Percentiles rank a stretch among this genome's conserved stretches.
phyloP scores from a whole-genome alignment of 2,888 invertebrate species.

The Morpho deidamia region DNA sequence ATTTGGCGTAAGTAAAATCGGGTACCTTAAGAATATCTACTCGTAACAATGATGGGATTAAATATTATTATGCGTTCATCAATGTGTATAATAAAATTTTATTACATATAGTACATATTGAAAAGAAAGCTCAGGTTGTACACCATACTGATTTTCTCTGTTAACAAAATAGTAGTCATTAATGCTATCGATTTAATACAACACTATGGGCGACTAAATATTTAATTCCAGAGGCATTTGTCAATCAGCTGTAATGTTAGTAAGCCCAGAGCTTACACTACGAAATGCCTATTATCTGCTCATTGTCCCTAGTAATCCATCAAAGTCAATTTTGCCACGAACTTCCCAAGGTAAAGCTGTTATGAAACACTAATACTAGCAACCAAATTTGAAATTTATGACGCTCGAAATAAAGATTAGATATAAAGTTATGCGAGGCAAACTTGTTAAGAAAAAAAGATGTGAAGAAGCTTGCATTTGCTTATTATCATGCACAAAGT shows the following conservation, averaged over 20 bases:
- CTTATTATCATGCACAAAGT: constrained; percentile 39
- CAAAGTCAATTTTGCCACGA: constrained; percentile 54
- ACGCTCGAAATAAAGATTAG: constrained; percentile 1
- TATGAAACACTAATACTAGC: constrained; percentile 18
- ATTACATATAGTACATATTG: too few species aligned
- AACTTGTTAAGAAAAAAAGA: constrained; percentile 11
- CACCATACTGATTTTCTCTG: background rate
- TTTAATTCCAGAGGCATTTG: background rate
- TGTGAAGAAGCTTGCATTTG: constrained; percentile 45
- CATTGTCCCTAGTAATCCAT: constrained; percentile 30
- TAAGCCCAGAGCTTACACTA: constrained; percentile 26
- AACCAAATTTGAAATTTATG: constrained; percentile 18
- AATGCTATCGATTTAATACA: background rate
- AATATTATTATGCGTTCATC: too few species aligned
- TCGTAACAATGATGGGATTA: too few species aligned
- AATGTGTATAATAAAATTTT: too few species aligned
- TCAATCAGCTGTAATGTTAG: constrained; percentile 19
- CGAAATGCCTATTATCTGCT: constrained; percentile 35
- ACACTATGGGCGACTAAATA: background rate
- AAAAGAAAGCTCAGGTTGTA: too few species aligned
- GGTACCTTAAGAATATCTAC: too few species aligned
- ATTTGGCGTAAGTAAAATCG: too few species aligned
- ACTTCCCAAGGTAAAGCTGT: constrained; percentile 46
- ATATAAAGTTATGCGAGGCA: constrained; percentile 7
- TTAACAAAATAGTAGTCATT: background rate